phyloP scores from a whole-genome alignment of 2,113 vertebrate species.

The Eleginops maclovinus region DNA sequence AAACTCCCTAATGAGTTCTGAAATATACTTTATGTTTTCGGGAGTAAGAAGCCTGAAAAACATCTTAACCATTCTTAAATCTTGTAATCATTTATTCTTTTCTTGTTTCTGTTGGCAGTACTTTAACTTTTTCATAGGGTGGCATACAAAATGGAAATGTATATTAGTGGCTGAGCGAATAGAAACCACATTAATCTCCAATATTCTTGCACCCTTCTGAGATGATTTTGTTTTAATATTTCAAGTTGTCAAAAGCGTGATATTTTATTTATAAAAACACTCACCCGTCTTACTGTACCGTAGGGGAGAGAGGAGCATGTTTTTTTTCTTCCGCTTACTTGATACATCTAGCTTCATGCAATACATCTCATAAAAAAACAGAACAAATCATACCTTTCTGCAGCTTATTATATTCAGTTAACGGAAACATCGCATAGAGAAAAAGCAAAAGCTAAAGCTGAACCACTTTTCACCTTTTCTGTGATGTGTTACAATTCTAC shows the following conservation, averaged over 20 bases:
- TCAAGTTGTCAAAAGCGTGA: conserved; percentile 32
- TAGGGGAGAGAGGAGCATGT: not conserved
- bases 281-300: not conserved
- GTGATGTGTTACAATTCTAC: conserved; percentile 11
- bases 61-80: not conserved
- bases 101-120: not conserved
- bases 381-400: conserved; percentile 5
- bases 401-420: conserved; percentile 9
- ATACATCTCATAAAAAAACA: not conserved
- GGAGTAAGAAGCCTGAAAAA: not conserved
- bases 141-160: not conserved
- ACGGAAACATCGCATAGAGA: conserved; percentile 9
- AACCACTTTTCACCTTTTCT: conserved; percentile 29
- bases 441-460: conserved; percentile 4
- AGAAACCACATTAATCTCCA: not conserved
- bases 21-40: not conserved
- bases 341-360: not conserved
- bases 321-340: not conserved
- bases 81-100: not conserved
- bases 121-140: not conserved
- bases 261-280: conserved; percentile 46
- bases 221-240: conserved; percentile 30
- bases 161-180: not conserved
- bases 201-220: conserved; percentile 6
- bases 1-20: conserved; percentile 14